These are phyloP conservation scores for Drepanosiphum platanoidis DNA, from an alignment of 2,888 invertebrate species.

Conservation along the genomic window DNA sequence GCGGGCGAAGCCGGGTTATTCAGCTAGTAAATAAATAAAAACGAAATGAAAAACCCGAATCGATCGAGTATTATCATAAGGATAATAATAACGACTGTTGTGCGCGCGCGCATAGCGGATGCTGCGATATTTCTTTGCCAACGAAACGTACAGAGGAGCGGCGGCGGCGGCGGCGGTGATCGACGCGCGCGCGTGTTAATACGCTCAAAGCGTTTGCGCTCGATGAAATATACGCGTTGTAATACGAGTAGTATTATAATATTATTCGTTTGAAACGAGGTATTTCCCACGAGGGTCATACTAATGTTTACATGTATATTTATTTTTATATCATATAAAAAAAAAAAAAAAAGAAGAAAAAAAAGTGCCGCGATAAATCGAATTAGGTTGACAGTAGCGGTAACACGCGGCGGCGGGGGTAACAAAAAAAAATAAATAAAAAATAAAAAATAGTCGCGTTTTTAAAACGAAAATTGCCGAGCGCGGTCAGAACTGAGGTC, in stretches of 20 bases:
- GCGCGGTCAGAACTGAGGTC: not conserved
- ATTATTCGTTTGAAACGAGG: not conserved
- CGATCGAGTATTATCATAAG: too few relatives aligned
- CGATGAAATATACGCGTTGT: not conserved
- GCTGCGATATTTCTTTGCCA: not conserved
- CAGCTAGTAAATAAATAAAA: too few relatives aligned
- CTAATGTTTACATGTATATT: slow-evolving; percentile 1
- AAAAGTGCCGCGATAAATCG: slow-evolving; percentile 31
- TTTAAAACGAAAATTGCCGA: slow-evolving; percentile 18
- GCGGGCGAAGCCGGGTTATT: too few relatives aligned
- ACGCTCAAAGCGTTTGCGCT: not conserved
- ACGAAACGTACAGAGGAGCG: too few relatives aligned
- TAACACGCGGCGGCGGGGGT: too few relatives aligned
- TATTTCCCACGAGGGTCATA: not conserved
- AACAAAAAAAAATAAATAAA: too few relatives aligned
- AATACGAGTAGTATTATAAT: not conserved
- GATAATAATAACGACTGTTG: not conserved
- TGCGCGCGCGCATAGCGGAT: not conserved
- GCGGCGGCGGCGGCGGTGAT: too few relatives aligned
- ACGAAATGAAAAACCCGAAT: not conserved
- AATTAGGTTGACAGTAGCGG: slow-evolving; percentile 26
- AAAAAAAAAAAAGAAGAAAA: too few relatives aligned
- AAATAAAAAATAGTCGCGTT: slow-evolving; percentile 1
- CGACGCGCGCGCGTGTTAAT: not conserved
- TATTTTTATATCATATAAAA: not conserved